These are phyloP conservation scores for Cichlasoma orientale DNA, from an alignment of 2,797 vertebrate species.

Conservation along the genomic window DNA sequence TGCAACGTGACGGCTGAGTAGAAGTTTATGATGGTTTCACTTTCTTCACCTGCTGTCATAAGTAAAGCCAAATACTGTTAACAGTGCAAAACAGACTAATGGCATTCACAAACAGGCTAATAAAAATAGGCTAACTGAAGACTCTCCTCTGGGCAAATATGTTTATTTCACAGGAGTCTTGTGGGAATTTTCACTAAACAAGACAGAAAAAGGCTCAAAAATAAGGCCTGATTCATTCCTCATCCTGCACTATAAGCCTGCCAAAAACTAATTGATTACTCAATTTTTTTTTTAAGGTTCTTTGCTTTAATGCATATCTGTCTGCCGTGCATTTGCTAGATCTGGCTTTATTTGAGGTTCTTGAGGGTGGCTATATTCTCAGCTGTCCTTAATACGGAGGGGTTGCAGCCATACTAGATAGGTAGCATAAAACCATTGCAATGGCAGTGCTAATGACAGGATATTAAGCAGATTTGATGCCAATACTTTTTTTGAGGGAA, in stretches of 20 bases:
- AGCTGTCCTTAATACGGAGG: neutral
- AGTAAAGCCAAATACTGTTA: neutral
- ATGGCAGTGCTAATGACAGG: neutral
- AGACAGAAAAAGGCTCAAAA: neutral
- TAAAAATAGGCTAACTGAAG: neutral
- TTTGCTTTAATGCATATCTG: neutral
- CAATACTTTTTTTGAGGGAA: neutral
- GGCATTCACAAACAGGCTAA: fast-evolving
- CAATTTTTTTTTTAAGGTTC: neutral
- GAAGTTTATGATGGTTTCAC: neutral
- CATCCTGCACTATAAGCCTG: neutral
- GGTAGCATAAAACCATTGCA: neutral
- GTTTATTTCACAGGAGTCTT: neutral
- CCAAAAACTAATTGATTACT: neutral
- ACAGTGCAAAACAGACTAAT: neutral
- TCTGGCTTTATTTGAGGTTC: neutral
- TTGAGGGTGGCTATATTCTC: neutral
- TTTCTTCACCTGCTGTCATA: neutral
- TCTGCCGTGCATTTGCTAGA: neutral
- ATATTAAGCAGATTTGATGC: neutral
- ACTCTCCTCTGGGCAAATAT: neutral
- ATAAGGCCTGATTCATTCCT: neutral
- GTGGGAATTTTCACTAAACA: neutral
- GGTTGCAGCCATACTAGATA: neutral
- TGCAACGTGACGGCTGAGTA: neutral